A percentile compares a stretch with the other conserved stretches of the same genome.
phyloP scores from a whole-genome alignment of 1,140 invertebrate species.

The Leptinotarsa texana region DNA sequence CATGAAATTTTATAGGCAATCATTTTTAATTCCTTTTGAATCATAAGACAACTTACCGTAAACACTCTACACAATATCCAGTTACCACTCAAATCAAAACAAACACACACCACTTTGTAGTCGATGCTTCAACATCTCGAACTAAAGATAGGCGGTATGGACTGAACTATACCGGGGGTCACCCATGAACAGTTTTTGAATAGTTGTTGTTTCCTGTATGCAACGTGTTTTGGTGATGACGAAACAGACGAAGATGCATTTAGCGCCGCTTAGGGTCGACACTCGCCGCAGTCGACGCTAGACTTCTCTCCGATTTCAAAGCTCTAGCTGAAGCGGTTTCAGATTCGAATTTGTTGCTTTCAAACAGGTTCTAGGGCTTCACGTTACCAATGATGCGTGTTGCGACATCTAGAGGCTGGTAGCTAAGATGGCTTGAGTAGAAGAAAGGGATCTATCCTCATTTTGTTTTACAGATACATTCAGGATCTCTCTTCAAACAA shows the following conservation, averaged over 20 bases:
- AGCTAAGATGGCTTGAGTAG: no score
- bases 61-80: no score
- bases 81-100: no score
- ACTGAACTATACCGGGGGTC: background rate
- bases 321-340: conserved; percentile 30
- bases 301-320: conserved; percentile 29
- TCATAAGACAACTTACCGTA: no score
- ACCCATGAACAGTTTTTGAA: background rate
- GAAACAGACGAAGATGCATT: conserved; percentile 26
- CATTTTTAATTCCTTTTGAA: no score
- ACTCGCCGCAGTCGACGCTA: conserved; percentile 23
- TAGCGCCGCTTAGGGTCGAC: background rate
- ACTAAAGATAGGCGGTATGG: no score
- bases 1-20: no score
- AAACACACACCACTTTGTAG: no score
- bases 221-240: conserved; percentile 19
- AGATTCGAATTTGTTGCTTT: conserved; percentile 34
- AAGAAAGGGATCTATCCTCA: no score
- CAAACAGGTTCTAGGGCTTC: conserved; percentile 34
- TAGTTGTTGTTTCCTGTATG: conserved; percentile 17
- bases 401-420: conserved; percentile 16
- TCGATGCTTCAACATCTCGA: no score
- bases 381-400: background rate
- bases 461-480: no score
- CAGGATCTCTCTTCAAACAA: no score